Evolutionary conservation across 2,797 vertebrate species (phyloP).

Genomic region (Luscinia luscinia): DNA sequence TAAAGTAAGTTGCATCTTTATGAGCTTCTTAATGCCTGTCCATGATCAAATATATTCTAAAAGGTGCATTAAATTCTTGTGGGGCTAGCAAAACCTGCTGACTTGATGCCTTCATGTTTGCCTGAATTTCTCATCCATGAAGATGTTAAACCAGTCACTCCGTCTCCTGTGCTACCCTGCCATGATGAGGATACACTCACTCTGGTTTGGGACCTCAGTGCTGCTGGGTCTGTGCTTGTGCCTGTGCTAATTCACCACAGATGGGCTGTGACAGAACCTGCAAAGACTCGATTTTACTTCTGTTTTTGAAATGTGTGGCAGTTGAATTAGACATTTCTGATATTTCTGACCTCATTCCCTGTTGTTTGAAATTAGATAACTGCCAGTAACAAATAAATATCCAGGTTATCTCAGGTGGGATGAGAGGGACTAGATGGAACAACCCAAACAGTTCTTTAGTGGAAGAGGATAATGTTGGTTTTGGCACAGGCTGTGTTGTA

Average conservation of each 20-base stretch:
- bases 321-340: background rate
- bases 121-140: background rate
- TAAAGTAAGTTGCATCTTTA: background rate
- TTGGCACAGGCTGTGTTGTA: background rate
- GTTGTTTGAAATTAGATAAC: background rate
- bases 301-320: background rate
- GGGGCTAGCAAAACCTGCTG: background rate
- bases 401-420: background rate
- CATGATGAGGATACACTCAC: fast-evolving
- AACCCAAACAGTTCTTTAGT: background rate
- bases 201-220: background rate
- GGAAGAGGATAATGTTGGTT: background rate
- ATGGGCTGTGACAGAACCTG: background rate
- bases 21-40: background rate
- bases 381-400: background rate
- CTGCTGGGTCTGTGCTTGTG: background rate
- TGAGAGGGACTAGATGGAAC: background rate
- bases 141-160: background rate
- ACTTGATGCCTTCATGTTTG: background rate
- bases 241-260: background rate
- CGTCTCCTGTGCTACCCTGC: background rate
- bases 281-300: background rate
- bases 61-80: background rate
- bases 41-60: background rate
- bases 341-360: background rate